Conservation (phyloP, 2,797 vertebrate species). For the Catostomus latipinnis region DNA sequence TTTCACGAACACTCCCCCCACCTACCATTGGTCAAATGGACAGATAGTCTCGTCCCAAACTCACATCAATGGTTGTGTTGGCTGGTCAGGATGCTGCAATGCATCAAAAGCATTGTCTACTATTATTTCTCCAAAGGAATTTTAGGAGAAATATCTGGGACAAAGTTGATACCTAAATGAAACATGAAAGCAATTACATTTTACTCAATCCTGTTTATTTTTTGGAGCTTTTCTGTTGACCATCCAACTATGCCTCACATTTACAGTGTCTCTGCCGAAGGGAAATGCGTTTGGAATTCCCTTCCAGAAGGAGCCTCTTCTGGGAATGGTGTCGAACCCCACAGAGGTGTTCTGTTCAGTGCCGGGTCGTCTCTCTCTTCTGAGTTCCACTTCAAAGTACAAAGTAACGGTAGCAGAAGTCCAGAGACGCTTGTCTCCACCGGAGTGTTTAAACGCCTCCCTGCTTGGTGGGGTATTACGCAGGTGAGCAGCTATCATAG, state of each 20-base stretch:
- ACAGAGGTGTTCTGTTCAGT: slow-evolving; percentile 98
- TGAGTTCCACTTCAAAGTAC: slow-evolving; percentile 98
- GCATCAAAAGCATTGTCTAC: too few species aligned
- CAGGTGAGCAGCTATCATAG: slow-evolving; percentile 77
- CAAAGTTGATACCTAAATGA: too few species aligned
- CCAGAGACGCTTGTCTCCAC: slow-evolving; percentile 94
- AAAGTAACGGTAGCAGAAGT: slow-evolving; percentile 98
- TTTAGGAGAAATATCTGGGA: too few species aligned
- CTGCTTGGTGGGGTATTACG: slow-evolving; percentile 94
- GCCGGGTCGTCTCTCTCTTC: slow-evolving; percentile 91
- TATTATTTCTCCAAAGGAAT: too few species aligned
- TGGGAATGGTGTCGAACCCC: slow-evolving; percentile 95
- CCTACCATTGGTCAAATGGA: too few species aligned
- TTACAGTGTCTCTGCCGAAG: slow-evolving; percentile 87
- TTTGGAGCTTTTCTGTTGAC: slow-evolving; percentile 73
- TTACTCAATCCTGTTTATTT: too few species aligned
- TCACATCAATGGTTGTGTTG: too few species aligned
- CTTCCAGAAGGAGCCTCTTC: slow-evolving; percentile 93
- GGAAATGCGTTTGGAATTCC: slow-evolving; percentile 87
- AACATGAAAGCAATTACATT: too few species aligned
- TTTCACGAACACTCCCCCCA: too few species aligned
- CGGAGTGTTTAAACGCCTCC: slow-evolving; percentile 96
- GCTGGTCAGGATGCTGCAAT: too few species aligned
- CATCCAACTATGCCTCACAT: too few species aligned
- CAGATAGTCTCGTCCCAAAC: too few species aligned